Evolutionary conservation across 2,113 vertebrate species (phyloP), one percentile per base, ranked within the genome.

Genomic region (Poeciliopsis retropinna): DNA sequence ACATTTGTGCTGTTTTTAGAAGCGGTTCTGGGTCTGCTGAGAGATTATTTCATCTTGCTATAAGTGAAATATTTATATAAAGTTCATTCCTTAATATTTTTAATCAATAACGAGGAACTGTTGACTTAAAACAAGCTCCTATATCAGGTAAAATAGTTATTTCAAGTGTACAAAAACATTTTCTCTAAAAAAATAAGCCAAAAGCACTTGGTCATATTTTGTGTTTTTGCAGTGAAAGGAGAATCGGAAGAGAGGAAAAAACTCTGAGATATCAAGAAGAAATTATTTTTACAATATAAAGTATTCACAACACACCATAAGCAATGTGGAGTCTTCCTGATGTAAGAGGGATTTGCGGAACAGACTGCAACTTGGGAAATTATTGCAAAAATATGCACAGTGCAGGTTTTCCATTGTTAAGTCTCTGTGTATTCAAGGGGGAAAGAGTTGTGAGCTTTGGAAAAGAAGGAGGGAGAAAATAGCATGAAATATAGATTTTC

Each of bases 401-500:
- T 60, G 78, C 66, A 67, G 68, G 37, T 66, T 83, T 76, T 60
- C 62, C 22, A 61, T 72, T 74, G 32, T 44, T 75, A 79, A 86
- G 84, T 66, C 74, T 76, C 73, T 72, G 66, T 85, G 80, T 78
- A 77, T 79, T 72, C 75, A 80, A 76, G 25, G 37, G 66, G 78
- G 60, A 57, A 61, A 73, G 69, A 67, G 72, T 67, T 80, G 82
- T 78, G 74, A 39, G 82, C 64, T 80, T 71, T 80, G 54, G 66
- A 60, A 76, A 34, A 76, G 37, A 73, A 31, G 51, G 51, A 80
- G 63, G 31, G 66, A 76, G 78, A 75, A 65, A 81, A 82, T 88
- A 82, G 28, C 86, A 82, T 85, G 76, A 85, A 88, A 82, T 86
- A 86, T 87, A 88, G 85, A 88, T 81, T 89, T 85, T 75, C 75